Evolutionary conservation across 2,888 invertebrate genomes (phyloP), one percentile per base, ranked within the genome.

Genomic region (Amaurobius ferox): DNA sequence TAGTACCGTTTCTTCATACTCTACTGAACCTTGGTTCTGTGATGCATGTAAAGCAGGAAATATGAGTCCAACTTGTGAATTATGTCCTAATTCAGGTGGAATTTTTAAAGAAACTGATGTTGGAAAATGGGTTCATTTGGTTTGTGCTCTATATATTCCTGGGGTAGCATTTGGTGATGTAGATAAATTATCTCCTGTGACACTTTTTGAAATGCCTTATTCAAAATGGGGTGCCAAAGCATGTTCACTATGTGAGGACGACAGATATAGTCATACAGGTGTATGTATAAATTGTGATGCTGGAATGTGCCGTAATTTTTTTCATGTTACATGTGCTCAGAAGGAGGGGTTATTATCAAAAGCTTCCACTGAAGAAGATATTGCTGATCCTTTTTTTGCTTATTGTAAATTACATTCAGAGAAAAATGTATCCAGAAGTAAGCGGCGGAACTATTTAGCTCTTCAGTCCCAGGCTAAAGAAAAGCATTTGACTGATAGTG

Each of bases 21-120:
- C 98, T 32, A 98, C 98, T 0, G 98, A 99, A 89, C 98, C 98
- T 0, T 99, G 99, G 99, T 99, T 99, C 92, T 99, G 99, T 93
- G 99, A 99, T 91, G 97, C 98, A 5, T 99, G 99, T 90, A 95
- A 96, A 90, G 97, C 97, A 26, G 97, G 97, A 0, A 95, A 96
- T 16, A 94, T 93, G 16, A 95, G 96, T 91, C 98, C 98, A 0
- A 94, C 92, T 44, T 99, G 99, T 91, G 98, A 99, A 92, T 93
- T 99, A 19, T 99, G 99, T 91, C 99, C 99, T 0, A 98, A 97
- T 91, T 94, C 93, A 90, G 95, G 89, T 9, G 89, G 98, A 95
- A 91, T 98, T 94, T 93, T 93, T 91, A 99, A 99, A 92, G 97
- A 98, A 92, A 98, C 98, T 0, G 98, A 98, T 93, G 96, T 97